Percentiles rank a stretch among this genome's conserved stretches.
Evolutionary conservation across 2,888 invertebrate species (phyloP).

Genomic region (Ormyrus nitidulus): DNA sequence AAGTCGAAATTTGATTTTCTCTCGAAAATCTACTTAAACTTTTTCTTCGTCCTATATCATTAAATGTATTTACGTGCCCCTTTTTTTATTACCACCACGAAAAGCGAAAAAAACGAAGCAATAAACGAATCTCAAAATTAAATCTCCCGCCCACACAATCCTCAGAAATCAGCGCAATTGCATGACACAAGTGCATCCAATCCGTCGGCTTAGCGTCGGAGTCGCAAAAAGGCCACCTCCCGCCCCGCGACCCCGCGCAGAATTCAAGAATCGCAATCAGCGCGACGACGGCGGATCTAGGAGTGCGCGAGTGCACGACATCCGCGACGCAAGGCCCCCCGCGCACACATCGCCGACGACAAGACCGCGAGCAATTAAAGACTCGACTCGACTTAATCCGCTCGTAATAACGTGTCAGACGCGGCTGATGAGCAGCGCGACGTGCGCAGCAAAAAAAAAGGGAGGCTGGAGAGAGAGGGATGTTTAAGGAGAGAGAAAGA

Average conservation of each 20-base stretch:
- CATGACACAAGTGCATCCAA: background rate
- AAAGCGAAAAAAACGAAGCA: slow-evolving; percentile 2
- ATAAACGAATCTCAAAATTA: slow-evolving; percentile 4
- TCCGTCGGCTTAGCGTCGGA: background rate
- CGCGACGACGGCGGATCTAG: background rate
- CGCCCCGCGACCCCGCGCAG: slow-evolving; percentile 31
- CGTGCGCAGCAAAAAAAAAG: slow-evolving; percentile 17
- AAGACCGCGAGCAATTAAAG: slow-evolving; percentile 60
- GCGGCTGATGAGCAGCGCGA: slow-evolving; percentile 56
- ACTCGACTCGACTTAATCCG: slow-evolving; percentile 60
- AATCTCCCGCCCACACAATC: background rate
- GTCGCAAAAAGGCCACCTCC: background rate
- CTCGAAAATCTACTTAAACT: too few relatives aligned
- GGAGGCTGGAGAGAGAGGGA: background rate
- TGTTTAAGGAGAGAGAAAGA: background rate
- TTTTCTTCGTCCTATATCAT: too few relatives aligned
- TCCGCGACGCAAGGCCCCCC: background rate
- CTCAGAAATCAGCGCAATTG: slow-evolving; percentile 35
- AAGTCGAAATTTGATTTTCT: too few relatives aligned
- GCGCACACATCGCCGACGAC: too few relatives aligned
- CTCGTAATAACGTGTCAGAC: slow-evolving; percentile 64
- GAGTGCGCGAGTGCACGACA: slow-evolving; percentile 9
- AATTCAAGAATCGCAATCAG: slow-evolving; percentile 62
- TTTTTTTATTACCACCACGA: too few relatives aligned
- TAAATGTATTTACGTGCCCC: too few relatives aligned